Conservation (phyloP, 92 coral and sea anemone species). For the Epizoanthus stellaris region DNA sequence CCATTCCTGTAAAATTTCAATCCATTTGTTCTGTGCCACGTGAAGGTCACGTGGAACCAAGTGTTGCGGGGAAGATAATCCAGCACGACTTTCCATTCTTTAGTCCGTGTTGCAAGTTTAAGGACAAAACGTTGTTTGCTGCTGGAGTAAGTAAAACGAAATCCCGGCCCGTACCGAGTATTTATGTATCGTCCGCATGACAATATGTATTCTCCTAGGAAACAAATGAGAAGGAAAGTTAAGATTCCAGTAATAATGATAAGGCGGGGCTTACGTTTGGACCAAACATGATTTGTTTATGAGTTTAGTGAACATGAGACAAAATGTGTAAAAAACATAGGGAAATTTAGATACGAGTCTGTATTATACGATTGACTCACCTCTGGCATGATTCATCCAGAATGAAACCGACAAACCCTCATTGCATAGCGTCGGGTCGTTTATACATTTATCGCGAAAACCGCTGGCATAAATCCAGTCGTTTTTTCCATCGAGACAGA, state of each 20-base stretch:
- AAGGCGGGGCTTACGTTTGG: too few relatives aligned
- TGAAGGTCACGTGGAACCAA: slow-evolving; percentile 89
- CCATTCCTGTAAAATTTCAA: slow-evolving; percentile 89
- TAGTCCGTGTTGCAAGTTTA: slow-evolving; percentile 72
- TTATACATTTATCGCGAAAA: slow-evolving; percentile 66
- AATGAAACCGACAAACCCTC: slow-evolving; percentile 87
- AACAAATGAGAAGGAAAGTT: neutral
- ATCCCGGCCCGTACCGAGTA: slow-evolving; percentile 80
- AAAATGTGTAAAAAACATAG: neutral
- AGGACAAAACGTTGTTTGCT: slow-evolving; percentile 59
- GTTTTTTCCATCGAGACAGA: slow-evolving; percentile 75
- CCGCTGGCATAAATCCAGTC: slow-evolving; percentile 51
- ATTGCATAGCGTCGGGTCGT: slow-evolving; percentile 76
- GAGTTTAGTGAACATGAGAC: neutral
- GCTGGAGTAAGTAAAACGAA: slow-evolving; percentile 64
- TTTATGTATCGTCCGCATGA: slow-evolving; percentile 79
- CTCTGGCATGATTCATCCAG: slow-evolving; percentile 78
- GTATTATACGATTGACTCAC: slow-evolving; percentile 23
- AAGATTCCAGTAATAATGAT: neutral
- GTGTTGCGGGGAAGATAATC: slow-evolving; percentile 64
- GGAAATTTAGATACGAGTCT: neutral
- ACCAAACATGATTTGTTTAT: too few relatives aligned
- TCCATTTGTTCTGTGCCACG: slow-evolving; percentile 78
- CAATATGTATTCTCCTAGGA: slow-evolving; percentile 79
- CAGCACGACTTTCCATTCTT: slow-evolving; percentile 74